A percentile compares a stretch with the other conserved stretches of the same genome.
These are phyloP conservation scores for Drosophila murphyi DNA, from an alignment of 1,140 invertebrate genomes.

Conservation along the genomic window DNA sequence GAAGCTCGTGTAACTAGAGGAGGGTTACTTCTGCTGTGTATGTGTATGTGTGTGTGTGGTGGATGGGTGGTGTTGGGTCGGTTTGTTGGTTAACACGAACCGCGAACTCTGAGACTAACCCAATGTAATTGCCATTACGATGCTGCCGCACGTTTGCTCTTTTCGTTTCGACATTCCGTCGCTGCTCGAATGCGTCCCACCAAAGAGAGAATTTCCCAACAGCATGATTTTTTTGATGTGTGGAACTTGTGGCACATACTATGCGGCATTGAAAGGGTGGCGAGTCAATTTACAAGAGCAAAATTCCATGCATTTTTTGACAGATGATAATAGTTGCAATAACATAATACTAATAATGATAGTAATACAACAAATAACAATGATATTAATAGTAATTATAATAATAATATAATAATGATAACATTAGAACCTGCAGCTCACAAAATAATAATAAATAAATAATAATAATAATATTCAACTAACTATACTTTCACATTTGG, in stretches of 20 bases:
- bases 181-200: conserved; percentile 50
- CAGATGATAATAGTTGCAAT: too few relatives aligned
- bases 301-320: too few relatives aligned
- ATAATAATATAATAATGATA: neutral
- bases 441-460: too few relatives aligned
- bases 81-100: conserved; percentile 47
- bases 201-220: conserved; percentile 63
- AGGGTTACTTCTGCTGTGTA: conserved; percentile 2
- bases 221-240: conserved; percentile 4
- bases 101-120: conserved; percentile 60
- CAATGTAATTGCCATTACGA: conserved; percentile 78
- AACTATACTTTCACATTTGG: too few relatives aligned
- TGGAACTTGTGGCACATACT: conserved; percentile 26
- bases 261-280: neutral
- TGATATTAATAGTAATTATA: neutral
- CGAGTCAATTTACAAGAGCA: neutral
- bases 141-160: conserved; percentile 63
- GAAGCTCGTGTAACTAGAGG: conserved; percentile 19
- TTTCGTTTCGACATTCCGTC: conserved; percentile 46
- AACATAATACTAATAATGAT: too few relatives aligned
- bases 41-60: neutral
- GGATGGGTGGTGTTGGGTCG: neutral
- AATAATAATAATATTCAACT: too few relatives aligned
- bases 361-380: too few relatives aligned
- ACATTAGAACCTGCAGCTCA: too few relatives aligned